Conservation (phyloP, 1,140 invertebrate species). For the Drosophila trapezifrons region DNA sequence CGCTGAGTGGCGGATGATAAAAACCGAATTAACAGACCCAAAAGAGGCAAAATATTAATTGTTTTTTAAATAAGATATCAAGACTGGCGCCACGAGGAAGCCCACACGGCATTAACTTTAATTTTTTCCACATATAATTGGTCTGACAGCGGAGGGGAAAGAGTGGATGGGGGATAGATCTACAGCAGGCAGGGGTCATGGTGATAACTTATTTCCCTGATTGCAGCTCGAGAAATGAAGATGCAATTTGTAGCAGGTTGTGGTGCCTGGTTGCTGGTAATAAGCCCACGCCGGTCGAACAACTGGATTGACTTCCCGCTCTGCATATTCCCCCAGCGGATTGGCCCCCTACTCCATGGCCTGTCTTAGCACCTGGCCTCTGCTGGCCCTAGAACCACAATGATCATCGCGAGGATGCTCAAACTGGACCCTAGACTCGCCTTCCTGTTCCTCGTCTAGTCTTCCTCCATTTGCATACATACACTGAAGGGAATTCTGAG, state of each 20-base stretch:
- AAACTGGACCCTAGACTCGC: slow-evolving; percentile 66
- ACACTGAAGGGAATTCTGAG: background rate
- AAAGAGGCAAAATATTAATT: slow-evolving; percentile 66
- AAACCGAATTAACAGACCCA: slow-evolving; percentile 23
- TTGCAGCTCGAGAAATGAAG: slow-evolving; percentile 43
- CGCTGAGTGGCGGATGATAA: slow-evolving; percentile 52
- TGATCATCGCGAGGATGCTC: slow-evolving; percentile 30
- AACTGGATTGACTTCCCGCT: slow-evolving; percentile 57
- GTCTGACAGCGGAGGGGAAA: slow-evolving; percentile 34
- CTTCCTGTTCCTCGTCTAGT: slow-evolving; percentile 31
- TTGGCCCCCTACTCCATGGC: background rate
- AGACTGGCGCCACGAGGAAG: slow-evolving; percentile 57
- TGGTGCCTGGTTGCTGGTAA: slow-evolving; percentile 38
- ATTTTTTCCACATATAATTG: slow-evolving; percentile 50
- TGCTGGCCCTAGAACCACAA: slow-evolving; percentile 55
- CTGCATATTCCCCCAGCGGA: slow-evolving; percentile 7
- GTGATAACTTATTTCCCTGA: slow-evolving; percentile 39
- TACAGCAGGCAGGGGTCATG: slow-evolving; percentile 23
- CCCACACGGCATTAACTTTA: slow-evolving; percentile 63
- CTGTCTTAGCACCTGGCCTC: slow-evolving; percentile 69
- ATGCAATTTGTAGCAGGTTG: slow-evolving; percentile 41
- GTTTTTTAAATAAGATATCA: slow-evolving; percentile 66
- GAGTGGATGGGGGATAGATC: background rate
- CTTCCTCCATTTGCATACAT: slow-evolving; percentile 35
- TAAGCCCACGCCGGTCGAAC: slow-evolving; percentile 63